Percentiles rank a stretch among this genome's conserved stretches.
Conservation (phyloP, 1,140 invertebrate genomes). For the Elymnias hypermnestra region DNA sequence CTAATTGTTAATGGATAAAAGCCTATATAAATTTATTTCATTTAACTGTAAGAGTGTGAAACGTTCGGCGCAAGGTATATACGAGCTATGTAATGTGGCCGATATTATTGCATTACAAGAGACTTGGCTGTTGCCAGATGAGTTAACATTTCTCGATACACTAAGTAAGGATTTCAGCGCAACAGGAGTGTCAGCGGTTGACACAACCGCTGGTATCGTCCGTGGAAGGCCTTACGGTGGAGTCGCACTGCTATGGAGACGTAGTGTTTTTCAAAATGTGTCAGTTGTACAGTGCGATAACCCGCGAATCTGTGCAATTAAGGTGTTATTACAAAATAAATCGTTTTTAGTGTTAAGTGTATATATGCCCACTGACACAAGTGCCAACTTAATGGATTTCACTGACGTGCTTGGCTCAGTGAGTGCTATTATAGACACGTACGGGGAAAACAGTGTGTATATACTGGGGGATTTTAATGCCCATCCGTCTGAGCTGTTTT, state of each 20-base stretch:
- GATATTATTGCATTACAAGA: no score
- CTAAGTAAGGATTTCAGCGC: no score
- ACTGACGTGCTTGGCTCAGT: constrained; percentile 10
- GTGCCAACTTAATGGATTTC: neutral
- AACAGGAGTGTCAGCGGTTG: constrained; percentile 23
- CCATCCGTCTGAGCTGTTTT: constrained; percentile 19
- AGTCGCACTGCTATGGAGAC: constrained; percentile 22
- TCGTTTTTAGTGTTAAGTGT: constrained; percentile 26
- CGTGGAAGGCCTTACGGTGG: constrained; percentile 20
- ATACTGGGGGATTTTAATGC: constrained; percentile 26
- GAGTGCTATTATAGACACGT: constrained; percentile 11
- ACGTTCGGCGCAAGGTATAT: no score
- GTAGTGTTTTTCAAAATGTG: constrained; percentile 17
- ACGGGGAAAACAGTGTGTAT: constrained; percentile 13
- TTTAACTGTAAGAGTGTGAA: no score
- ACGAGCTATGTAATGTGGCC: no score
- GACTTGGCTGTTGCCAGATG: no score
- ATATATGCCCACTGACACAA: constrained; percentile 19
- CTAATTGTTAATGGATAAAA: no score
- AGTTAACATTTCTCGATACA: no score
- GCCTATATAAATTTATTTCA: no score
- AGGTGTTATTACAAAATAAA: constrained; percentile 10
- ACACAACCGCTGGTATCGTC: constrained; percentile 14
- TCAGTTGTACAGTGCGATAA: constrained; percentile 23
- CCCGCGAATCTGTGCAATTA: constrained; percentile 17